Conservation (phyloP, 2,113 vertebrate species). For the Uria lomvia region DNA sequence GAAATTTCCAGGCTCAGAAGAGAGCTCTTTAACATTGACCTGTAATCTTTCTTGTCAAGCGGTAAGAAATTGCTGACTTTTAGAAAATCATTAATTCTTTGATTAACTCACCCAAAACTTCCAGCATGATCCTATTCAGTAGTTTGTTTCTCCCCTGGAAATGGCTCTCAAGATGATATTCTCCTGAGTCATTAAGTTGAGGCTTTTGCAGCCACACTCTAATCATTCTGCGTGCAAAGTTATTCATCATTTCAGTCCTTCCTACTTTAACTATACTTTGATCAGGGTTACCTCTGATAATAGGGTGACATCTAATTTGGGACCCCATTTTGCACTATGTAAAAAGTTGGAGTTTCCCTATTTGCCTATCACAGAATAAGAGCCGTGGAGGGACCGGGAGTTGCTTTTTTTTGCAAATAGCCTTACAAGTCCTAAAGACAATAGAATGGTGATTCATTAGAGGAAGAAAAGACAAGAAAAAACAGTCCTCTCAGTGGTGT, state of each 20-base stretch:
- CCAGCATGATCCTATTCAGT: neutral
- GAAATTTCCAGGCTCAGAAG: neutral
- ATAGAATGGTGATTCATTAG: neutral
- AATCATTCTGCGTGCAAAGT: neutral
- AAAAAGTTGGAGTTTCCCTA: neutral
- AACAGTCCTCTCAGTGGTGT: fast-evolving
- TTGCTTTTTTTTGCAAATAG: neutral
- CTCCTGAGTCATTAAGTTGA: neutral
- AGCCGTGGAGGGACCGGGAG: neutral
- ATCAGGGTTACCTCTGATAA: neutral
- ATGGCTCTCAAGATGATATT: neutral
- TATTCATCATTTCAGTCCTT: slow-evolving; percentile 15
- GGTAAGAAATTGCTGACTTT: slow-evolving; percentile 15
- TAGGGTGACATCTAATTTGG: neutral
- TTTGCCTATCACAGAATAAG: neutral
- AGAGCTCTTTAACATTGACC: neutral
- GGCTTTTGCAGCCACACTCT: neutral
- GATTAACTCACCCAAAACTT: slow-evolving; percentile 41
- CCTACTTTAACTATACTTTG: neutral
- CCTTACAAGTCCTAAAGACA: neutral
- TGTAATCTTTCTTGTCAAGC: neutral
- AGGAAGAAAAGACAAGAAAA: neutral
- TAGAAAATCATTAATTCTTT: neutral
- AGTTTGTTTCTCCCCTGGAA: slow-evolving; percentile 1
- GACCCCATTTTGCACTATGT: neutral